Evolutionary conservation across 1,140 invertebrate species (phyloP).

Genomic region (Euglossa dilemma): DNA sequence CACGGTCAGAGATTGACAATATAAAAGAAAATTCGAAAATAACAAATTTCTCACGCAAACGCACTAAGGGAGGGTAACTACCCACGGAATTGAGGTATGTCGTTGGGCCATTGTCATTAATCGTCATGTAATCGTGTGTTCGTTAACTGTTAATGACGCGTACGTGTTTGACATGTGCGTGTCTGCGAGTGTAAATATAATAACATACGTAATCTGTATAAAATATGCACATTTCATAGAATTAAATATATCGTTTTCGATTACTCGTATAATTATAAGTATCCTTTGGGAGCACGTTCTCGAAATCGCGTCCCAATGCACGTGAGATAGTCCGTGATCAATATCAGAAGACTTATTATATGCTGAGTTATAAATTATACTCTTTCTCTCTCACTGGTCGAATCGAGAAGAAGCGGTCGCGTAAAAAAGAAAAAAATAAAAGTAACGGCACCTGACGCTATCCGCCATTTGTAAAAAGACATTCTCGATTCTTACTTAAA

Average conservation of each 20-base stretch:
- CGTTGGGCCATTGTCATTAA: slow-evolving; percentile 77
- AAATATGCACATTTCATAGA: slow-evolving; percentile 72
- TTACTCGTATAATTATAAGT: slow-evolving; percentile 75
- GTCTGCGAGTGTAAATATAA: slow-evolving; percentile 44
- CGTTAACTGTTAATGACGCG: slow-evolving; percentile 63
- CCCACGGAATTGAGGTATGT: slow-evolving; percentile 78
- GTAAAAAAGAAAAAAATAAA: slow-evolving; percentile 4
- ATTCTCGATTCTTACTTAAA: slow-evolving; percentile 32
- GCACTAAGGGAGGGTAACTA: slow-evolving; percentile 73
- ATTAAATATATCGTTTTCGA: slow-evolving; percentile 76
- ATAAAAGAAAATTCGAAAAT: background rate
- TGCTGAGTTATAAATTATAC: slow-evolving; percentile 53
- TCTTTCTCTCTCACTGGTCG: slow-evolving; percentile 52
- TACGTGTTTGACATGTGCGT: slow-evolving; percentile 45
- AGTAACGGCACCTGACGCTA: slow-evolving; percentile 25
- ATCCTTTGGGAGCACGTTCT: slow-evolving; percentile 70
- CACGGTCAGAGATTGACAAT: slow-evolving; percentile 9
- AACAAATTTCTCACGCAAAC: slow-evolving; percentile 59
- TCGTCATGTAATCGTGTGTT: slow-evolving; percentile 63
- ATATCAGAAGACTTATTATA: slow-evolving; percentile 69
- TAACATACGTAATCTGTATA: slow-evolving; percentile 68
- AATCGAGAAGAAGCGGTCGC: slow-evolving; percentile 55
- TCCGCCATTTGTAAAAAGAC: slow-evolving; percentile 8
- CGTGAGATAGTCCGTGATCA: slow-evolving; percentile 58
- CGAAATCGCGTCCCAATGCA: slow-evolving; percentile 35